Percentiles rank a stretch among this genome's conserved stretches.
Evolutionary conservation across 2,797 vertebrate species (phyloP).

Genomic region (Phalanger gymnotis): DNA sequence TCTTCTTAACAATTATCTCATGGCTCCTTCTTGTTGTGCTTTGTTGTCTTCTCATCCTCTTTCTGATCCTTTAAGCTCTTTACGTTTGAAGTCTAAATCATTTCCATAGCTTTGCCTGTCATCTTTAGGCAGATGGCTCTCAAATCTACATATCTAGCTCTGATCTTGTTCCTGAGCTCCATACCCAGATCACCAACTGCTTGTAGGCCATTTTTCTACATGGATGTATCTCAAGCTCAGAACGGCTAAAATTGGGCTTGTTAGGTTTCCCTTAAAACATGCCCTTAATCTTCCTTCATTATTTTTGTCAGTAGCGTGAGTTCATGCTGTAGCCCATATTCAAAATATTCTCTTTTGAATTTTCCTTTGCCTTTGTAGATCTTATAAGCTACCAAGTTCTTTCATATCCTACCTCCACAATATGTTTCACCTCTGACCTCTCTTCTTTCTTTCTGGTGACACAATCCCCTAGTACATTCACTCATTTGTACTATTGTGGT

Average conservation of each 20-base stretch:
- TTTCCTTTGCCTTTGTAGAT: not conserved
- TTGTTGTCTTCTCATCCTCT: too few relatives aligned
- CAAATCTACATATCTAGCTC: not conserved
- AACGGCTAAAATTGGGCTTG: not conserved
- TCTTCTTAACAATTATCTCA: not conserved
- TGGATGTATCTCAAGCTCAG: not conserved
- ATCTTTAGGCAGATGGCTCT: not conserved
- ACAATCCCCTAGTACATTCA: too few relatives aligned
- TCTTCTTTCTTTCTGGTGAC: too few relatives aligned
- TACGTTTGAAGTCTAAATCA: not conserved
- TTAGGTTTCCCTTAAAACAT: not conserved
- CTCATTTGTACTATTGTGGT: too few relatives aligned
- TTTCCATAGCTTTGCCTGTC: not conserved
- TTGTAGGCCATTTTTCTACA: not conserved
- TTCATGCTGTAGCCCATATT: not conserved
- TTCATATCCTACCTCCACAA: not conserved
- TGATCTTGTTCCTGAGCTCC: not conserved
- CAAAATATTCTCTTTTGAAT: not conserved
- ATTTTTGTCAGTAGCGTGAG: not conserved
- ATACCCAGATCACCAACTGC: not conserved
- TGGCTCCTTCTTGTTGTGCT: not conserved
- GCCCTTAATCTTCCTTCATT: not conserved
- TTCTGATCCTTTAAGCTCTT: not conserved
- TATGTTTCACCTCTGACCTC: not conserved
- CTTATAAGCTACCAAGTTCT: not conserved